Evolutionary conservation across 2,113 vertebrate species (phyloP).

Genomic region (Percina caprodes): DNA sequence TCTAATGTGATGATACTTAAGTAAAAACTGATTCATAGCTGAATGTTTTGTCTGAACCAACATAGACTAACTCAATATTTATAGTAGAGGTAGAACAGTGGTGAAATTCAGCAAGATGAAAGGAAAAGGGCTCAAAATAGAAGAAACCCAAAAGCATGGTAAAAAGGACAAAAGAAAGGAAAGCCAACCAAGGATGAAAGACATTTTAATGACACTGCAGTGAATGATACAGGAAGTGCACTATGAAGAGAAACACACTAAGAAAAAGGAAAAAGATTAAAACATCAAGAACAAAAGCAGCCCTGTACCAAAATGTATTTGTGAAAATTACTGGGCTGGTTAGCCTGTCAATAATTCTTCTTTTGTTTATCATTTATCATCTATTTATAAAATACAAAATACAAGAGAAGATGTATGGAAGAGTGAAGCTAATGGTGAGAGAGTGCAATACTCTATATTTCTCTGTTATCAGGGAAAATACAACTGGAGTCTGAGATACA

Average conservation of each 20-base stretch:
- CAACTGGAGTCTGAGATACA: neutral
- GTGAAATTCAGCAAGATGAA: conserved; percentile 16
- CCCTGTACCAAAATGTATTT: conserved; percentile 54
- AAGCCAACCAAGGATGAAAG: conserved; percentile 83
- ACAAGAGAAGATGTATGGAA: conserved; percentile 15
- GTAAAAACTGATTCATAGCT: neutral
- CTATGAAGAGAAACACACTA: conserved; percentile 80
- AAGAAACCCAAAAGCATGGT: conserved; percentile 62
- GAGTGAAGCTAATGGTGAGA: neutral
- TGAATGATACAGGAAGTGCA: conserved; percentile 87
- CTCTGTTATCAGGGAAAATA: conserved; percentile 25
- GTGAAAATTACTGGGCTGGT: conserved; percentile 45
- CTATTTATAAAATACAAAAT: conserved; percentile 50
- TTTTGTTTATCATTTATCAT: conserved; percentile 24
- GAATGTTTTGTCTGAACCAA: neutral
- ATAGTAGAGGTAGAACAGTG: conserved; percentile 2
- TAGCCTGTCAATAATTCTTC: conserved; percentile 26
- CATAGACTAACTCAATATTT: neutral
- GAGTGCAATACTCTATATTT: conserved; percentile 1
- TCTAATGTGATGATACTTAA: neutral
- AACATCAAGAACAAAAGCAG: conserved; percentile 63
- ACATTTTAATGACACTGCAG: conserved; percentile 91
- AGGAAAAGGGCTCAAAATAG: conserved; percentile 29
- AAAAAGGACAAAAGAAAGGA: conserved; percentile 69
- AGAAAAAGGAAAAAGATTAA: conserved; percentile 59